These are phyloP conservation scores for Mastomys natalensis DNA, from an alignment of 2,113 vertebrate species.

Conservation along the genomic window DNA sequence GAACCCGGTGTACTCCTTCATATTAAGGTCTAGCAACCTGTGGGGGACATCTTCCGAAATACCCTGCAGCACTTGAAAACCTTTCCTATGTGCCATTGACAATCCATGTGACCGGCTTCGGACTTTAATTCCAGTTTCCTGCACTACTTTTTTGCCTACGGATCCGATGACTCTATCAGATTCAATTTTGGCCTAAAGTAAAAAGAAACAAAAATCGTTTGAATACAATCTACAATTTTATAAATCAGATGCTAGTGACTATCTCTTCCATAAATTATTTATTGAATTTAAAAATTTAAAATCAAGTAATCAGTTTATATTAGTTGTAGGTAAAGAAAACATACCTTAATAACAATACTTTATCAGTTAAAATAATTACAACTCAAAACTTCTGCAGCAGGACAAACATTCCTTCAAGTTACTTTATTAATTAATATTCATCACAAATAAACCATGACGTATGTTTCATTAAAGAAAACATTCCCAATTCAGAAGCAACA, in stretches of 20 bases:
- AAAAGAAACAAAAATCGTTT: conserved; percentile 77
- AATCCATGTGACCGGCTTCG: conserved; percentile 91
- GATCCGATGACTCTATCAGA: conserved; percentile 95
- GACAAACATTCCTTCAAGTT: conserved; percentile 65
- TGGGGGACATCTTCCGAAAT: conserved; percentile 92
- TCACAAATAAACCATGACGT: conserved; percentile 34
- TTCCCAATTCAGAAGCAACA: conserved; percentile 29
- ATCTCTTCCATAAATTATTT: conserved; percentile 75
- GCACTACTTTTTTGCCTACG: conserved; percentile 93
- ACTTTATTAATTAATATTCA: conserved; percentile 46
- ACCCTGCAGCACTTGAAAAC: conserved; percentile 95
- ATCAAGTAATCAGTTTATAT: conserved; percentile 31
- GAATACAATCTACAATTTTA: conserved; percentile 80
- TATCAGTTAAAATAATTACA: conserved; percentile 74
- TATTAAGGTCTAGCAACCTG: conserved; percentile 92
- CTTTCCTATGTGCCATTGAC: conserved; percentile 93
- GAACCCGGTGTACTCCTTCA: conserved; percentile 97
- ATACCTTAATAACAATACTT: conserved; percentile 40
- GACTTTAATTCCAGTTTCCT: conserved; percentile 95
- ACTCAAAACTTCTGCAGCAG: conserved; percentile 70
- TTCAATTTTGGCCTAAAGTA: conserved; percentile 95
- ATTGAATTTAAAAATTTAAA: conserved; percentile 66
- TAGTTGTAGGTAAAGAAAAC: conserved; percentile 37
- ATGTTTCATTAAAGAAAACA: conserved; percentile 40
- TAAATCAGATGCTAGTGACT: conserved; percentile 82